Base-by-base conservation (phyloP, 2,797 vertebrate genomes). In the Synaphobranchus kaupii region DNA sequence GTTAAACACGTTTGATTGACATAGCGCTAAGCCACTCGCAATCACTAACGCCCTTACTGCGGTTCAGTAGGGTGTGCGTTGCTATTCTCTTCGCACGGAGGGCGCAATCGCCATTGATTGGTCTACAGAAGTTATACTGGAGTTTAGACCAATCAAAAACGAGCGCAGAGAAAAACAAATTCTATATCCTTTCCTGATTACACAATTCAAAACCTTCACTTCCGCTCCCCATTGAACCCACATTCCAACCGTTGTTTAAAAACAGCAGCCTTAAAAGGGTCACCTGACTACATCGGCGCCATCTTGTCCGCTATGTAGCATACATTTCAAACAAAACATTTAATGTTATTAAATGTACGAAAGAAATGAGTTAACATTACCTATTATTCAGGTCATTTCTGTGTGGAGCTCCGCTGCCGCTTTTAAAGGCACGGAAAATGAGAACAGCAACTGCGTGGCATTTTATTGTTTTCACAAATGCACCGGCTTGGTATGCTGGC, bases 281-380 rank as follows among this genome's bases (percentile, higher is more conserved):
- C 94, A 94, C 93, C 89, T 94, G 93, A 91, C 91, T 85, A n/a
- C 34, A 34, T 82, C 89, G 56, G 91, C 93, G 93, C 94, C 94
- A 94, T 94, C 90, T 94, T 94, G 85, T 60, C 84, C 88, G 81
- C 89, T 88, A 90, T 91, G 90, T 89, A 90, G 89, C 90, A 89
- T 85, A 90, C 87, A 89, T 89, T 91, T 66, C 90, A 87, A 91
- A 86, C 85, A 89, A 87, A 89, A 82, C 87, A 92, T 93, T 91
- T 91, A 88, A 92, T 92, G 90, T 91, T 90, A 89, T 89, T 88
- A 91, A 92, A 93, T 86, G 60, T 82, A 92, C 87, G 89, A 92
- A 93, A 92, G 90, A 92, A 92, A 93, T 92, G 88, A 88, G 91
- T 89, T 89, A 91, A 91, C 92, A 90, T 93, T 94, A 94, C 94